Evolutionary conservation across 2,113 vertebrate genomes (phyloP).

Genomic region (Platanista minor): DNA sequence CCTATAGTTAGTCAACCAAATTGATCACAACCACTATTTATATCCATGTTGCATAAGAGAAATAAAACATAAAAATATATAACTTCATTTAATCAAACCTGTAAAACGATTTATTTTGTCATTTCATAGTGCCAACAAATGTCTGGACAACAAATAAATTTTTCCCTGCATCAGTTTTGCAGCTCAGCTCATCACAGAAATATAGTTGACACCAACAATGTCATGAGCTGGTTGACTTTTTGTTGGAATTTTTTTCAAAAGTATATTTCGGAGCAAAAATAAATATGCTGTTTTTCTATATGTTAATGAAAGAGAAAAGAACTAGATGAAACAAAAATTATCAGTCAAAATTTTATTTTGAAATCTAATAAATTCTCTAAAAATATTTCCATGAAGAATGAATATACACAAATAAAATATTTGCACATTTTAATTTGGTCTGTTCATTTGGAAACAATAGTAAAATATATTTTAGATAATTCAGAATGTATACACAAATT

Average conservation of each 20-base stretch:
- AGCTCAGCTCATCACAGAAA: constrained; percentile 24
- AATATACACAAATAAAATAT: neutral
- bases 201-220: constrained; percentile 16
- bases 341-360: neutral
- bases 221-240: constrained; percentile 21
- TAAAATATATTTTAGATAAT: neutral
- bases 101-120: neutral
- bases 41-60: neutral
- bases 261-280: constrained; percentile 25
- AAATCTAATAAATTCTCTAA: neutral
- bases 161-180: constrained; percentile 59
- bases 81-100: neutral
- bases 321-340: neutral
- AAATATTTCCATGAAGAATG: neutral
- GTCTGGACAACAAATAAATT: constrained; percentile 50
- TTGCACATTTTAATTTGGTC: neutral
- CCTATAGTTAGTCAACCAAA: neutral
- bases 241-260: constrained; percentile 52
- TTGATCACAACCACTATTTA: neutral
- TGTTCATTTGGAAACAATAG: neutral
- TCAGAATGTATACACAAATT: neutral
- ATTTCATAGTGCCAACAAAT: constrained; percentile 48
- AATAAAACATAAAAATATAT: neutral
- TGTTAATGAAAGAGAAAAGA: neutral
- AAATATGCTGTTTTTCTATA: neutral